These are phyloP conservation scores for Zapus hudsonius DNA, from an alignment of 2,113 vertebrate genomes.

Conservation along the genomic window DNA sequence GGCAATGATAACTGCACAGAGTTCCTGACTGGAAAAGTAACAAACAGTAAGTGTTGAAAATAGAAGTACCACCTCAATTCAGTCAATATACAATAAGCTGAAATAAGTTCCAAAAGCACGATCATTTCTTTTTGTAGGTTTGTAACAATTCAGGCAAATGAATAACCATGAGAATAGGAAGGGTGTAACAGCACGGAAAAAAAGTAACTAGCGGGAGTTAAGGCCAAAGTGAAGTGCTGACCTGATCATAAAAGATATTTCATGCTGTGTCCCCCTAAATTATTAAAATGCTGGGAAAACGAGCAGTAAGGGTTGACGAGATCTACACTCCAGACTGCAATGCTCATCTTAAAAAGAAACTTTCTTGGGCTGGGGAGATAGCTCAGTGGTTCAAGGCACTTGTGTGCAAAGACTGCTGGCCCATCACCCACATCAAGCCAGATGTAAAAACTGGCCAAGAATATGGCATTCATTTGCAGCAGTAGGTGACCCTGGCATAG, in stretches of 20 bases:
- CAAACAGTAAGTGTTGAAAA: not conserved
- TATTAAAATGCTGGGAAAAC: not conserved
- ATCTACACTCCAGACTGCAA: not conserved
- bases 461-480: too few relatives aligned
- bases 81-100: not conserved
- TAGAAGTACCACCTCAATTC: not conserved
- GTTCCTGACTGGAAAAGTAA: not conserved
- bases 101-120: conserved; percentile 5
- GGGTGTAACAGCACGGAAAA: conserved; percentile 1
- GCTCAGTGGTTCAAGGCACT: too few relatives aligned
- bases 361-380: too few relatives aligned
- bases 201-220: not conserved
- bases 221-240: not conserved
- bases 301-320: not conserved
- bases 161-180: conserved; percentile 31
- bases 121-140: not conserved
- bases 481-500: too few relatives aligned
- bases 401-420: too few relatives aligned
- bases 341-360: not conserved
- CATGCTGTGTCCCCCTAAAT: not conserved
- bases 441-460: too few relatives aligned
- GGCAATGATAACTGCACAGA: not conserved
- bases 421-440: too few relatives aligned
- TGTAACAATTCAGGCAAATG: conserved; percentile 49
- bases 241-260: not conserved